These are phyloP conservation scores for Melanostoma scalare DNA, from an alignment of 2,888 invertebrate genomes.

Conservation along the genomic window DNA sequence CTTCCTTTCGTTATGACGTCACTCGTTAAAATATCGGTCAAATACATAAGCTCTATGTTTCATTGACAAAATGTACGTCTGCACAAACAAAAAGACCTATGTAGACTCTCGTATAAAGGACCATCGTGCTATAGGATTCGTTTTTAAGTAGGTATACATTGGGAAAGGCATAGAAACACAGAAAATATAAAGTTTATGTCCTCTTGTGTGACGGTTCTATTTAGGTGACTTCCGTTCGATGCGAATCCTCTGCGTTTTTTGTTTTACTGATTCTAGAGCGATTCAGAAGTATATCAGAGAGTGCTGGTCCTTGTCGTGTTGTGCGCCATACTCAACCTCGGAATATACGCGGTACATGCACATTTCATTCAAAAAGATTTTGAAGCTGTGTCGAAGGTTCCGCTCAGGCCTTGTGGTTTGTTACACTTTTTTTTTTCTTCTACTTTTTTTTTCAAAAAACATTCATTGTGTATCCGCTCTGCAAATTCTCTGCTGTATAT, in stretches of 20 bases:
- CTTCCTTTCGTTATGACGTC: constrained; percentile 64
- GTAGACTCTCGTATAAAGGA: constrained; percentile 10
- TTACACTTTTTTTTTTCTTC: constrained; percentile 7
- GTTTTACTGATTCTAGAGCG: constrained; percentile 18
- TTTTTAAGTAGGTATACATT: constrained; percentile 37
- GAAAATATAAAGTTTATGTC: constrained; percentile 39
- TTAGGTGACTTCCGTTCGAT: constrained; percentile 64
- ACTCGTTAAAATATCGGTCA: constrained; percentile 68
- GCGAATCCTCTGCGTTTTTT: constrained; percentile 25
- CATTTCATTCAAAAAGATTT: constrained; percentile 69
- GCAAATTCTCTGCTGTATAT: constrained; percentile 45
- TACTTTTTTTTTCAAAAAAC: constrained; percentile 37
- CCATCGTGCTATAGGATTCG: background rate
- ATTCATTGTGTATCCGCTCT: constrained; percentile 63
- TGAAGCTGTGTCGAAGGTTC: constrained; percentile 67
- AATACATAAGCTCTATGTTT: constrained; percentile 62
- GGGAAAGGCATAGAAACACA: constrained; percentile 65
- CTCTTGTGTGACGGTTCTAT: constrained; percentile 54
- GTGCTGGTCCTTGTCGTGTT: constrained; percentile 50
- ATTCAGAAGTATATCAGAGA: constrained; percentile 3
- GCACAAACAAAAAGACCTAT: constrained; percentile 43
- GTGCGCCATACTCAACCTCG: constrained; percentile 58
- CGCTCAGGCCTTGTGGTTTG: constrained; percentile 16
- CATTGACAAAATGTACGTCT: constrained; percentile 72
- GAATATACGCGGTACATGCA: constrained; percentile 61